These are phyloP conservation scores for Cathartes aura DNA, from an alignment of 2,113 vertebrate genomes.

Conservation along the genomic window DNA sequence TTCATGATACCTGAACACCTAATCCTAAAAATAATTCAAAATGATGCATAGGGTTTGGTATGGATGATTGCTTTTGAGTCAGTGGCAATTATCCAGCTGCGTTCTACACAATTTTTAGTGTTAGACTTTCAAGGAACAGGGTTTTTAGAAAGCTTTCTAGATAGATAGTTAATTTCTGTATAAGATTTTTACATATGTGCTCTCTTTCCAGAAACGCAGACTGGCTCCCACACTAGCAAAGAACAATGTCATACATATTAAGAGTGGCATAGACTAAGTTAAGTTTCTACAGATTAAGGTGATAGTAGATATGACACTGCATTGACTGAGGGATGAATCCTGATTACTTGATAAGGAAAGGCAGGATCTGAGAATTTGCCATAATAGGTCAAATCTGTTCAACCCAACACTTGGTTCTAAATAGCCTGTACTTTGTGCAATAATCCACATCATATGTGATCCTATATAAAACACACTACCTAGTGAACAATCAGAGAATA, in stretches of 20 bases:
- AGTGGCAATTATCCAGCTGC: neutral
- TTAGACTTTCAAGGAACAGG: neutral
- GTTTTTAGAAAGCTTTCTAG: neutral
- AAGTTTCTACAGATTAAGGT: neutral
- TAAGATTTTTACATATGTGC: neutral
- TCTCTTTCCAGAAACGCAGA: neutral
- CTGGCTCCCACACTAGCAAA: neutral
- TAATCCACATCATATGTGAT: neutral
- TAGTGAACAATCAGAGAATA: neutral
- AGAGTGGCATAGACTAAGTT: neutral
- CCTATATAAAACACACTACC: neutral
- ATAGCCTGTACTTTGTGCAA: neutral
- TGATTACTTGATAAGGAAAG: neutral
- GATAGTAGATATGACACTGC: neutral
- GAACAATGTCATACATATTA: neutral
- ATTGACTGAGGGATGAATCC: neutral
- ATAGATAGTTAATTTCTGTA: neutral
- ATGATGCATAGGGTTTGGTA: neutral
- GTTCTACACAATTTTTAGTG: neutral
- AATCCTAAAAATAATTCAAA: neutral
- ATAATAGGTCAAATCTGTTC: neutral
- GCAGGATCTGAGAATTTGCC: neutral
- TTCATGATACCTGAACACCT: neutral
- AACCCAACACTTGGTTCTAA: neutral
- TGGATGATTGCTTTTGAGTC: neutral